Conservation (phyloP, 2,113 vertebrate species). For the Salvelinus fontinalis region DNA sequence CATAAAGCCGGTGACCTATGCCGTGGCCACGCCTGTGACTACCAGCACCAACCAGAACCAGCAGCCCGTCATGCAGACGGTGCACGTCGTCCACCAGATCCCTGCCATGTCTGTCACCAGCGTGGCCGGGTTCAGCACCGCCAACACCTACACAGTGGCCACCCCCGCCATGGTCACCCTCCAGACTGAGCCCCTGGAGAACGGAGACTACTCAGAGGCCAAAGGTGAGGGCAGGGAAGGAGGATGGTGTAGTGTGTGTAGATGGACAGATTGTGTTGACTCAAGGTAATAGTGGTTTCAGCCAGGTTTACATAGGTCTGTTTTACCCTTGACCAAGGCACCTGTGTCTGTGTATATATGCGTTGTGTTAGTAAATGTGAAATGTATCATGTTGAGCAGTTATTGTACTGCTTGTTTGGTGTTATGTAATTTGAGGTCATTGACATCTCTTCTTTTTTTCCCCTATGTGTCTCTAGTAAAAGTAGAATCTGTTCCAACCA, state of each 20-base stretch:
- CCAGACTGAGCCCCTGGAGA: slow-evolving; percentile 85
- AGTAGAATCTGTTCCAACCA: slow-evolving; percentile 87
- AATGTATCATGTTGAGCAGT: too few relatives aligned
- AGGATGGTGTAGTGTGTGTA: background rate
- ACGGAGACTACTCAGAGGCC: slow-evolving; percentile 85
- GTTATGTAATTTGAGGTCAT: background rate
- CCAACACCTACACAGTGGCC: slow-evolving; percentile 76
- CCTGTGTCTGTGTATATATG: too few relatives aligned
- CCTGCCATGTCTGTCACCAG: slow-evolving; percentile 71
- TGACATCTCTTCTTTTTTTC: background rate
- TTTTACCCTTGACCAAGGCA: background rate
- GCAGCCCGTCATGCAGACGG: slow-evolving; percentile 89
- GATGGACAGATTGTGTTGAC: background rate
- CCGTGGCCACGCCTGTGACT: slow-evolving; percentile 88
- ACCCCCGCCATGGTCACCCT: slow-evolving; percentile 73
- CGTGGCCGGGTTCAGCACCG: slow-evolving; percentile 74
- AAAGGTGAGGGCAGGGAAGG: slow-evolving; percentile 77
- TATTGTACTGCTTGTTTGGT: background rate
- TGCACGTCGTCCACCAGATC: slow-evolving; percentile 96
- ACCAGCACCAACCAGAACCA: slow-evolving; percentile 83
- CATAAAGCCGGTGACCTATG: slow-evolving; percentile 91
- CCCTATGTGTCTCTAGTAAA: slow-evolving; percentile 77
- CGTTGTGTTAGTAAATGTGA: too few relatives aligned
- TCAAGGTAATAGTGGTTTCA: background rate
- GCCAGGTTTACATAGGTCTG: background rate